A percentile compares a stretch with the other conserved stretches of the same genome.
Evolutionary conservation across 2,113 vertebrate genomes (phyloP).

Genomic region (Pseudorectes ferrugineus): DNA sequence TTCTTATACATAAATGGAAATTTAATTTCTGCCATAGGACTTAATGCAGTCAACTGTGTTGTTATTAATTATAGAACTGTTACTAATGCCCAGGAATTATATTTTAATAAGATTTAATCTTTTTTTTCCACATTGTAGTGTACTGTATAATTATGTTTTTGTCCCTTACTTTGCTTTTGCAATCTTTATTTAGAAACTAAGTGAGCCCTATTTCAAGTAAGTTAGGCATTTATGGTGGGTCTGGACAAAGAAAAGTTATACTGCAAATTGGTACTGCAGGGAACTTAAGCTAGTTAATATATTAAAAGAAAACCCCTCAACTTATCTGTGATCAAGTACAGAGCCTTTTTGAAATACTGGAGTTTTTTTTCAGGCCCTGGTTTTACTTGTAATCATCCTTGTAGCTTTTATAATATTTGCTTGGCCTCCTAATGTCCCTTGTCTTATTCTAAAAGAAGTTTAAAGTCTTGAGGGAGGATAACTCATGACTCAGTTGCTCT

Average conservation of each 20-base stretch:
- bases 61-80: conserved; percentile 65
- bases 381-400: neutral
- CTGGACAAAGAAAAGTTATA: neutral
- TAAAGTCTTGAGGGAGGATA: neutral
- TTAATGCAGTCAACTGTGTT: conserved; percentile 62
- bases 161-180: conserved; percentile 4
- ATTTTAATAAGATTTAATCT: conserved; percentile 67
- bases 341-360: neutral
- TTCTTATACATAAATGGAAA: conserved; percentile 58
- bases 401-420: neutral
- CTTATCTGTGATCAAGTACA: neutral
- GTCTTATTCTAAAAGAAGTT: neutral
- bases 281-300: neutral
- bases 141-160: conserved; percentile 48
- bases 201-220: neutral
- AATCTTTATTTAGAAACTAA: neutral
- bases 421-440: neutral
- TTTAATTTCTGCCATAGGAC: conserved; percentile 55
- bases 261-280: neutral
- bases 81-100: conserved; percentile 53
- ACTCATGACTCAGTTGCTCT: neutral
- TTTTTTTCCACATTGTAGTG: conserved; percentile 11
- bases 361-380: neutral
- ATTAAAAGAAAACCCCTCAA: too few relatives aligned
- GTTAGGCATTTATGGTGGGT: neutral